A percentile compares a stretch with the other conserved stretches of the same genome.
These are phyloP conservation scores for Mycetomoellerius zeteki DNA, from an alignment of 1,140 invertebrate species.

Conservation along the genomic window DNA sequence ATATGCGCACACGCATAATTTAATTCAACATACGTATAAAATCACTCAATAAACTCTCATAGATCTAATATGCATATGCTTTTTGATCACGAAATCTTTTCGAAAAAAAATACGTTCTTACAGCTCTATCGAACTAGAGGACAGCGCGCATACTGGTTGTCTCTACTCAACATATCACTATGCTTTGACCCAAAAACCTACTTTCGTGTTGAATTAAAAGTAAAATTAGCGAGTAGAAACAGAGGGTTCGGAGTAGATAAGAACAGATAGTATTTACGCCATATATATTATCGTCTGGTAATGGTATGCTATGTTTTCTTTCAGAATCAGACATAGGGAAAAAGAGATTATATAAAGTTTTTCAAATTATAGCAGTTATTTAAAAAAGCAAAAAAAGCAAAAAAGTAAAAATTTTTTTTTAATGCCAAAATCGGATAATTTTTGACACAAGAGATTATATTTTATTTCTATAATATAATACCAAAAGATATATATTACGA, in stretches of 20 bases:
- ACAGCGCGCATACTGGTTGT: slow-evolving; percentile 32
- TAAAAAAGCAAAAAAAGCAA: slow-evolving; percentile 7
- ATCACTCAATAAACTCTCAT: background rate
- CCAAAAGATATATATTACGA: background rate
- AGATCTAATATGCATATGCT: background rate
- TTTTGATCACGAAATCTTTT: background rate
- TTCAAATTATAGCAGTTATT: background rate
- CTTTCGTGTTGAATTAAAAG: slow-evolving; percentile 77
- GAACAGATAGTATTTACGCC: slow-evolving; percentile 47
- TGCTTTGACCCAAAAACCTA: slow-evolving; percentile 76
- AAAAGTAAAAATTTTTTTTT: background rate
- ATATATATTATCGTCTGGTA: background rate
- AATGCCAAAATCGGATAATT: background rate
- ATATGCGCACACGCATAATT: background rate
- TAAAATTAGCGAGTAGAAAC: slow-evolving; percentile 68
- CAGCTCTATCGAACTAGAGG: slow-evolving; percentile 17
- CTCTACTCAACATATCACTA: slow-evolving; percentile 57
- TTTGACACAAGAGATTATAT: background rate
- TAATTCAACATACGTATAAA: background rate
- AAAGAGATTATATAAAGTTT: background rate
- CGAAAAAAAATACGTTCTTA: slow-evolving; percentile 28
- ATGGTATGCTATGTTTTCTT: background rate
- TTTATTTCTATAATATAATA: background rate
- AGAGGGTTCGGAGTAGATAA: slow-evolving; percentile 58
- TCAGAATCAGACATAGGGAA: background rate